phyloP scores from a whole-genome alignment of 2,888 invertebrate genomes.

The Apoderus coryli region DNA sequence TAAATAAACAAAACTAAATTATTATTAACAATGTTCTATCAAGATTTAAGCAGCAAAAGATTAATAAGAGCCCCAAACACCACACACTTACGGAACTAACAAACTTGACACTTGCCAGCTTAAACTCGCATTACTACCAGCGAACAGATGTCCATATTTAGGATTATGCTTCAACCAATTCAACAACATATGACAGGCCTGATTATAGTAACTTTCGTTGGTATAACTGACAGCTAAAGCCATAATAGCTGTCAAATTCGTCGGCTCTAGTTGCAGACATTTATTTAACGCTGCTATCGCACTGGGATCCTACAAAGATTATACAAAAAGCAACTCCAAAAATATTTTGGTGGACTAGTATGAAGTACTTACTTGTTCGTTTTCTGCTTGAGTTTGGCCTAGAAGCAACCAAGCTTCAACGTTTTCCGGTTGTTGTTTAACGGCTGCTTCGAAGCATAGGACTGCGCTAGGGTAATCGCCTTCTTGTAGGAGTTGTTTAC shows the following conservation, averaged over 20 bases:
- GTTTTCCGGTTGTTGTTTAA: slow-evolving; percentile 63
- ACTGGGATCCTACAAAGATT: slow-evolving; percentile 52
- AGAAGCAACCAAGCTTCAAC: slow-evolving; percentile 75
- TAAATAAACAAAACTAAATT: too few relatives aligned
- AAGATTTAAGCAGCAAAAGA: too few relatives aligned
- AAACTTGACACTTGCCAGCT: slow-evolving; percentile 36
- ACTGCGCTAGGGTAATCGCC: slow-evolving; percentile 95
- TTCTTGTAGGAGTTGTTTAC: slow-evolving; percentile 62
- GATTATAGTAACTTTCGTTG: slow-evolving; percentile 86
- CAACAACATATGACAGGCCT: slow-evolving; percentile 70
- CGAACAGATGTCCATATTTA: slow-evolving; percentile 65
- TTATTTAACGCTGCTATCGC: slow-evolving; percentile 86
- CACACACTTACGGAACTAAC: slow-evolving; percentile 32
- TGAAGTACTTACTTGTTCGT: slow-evolving; percentile 58
- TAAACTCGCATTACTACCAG: too few relatives aligned
- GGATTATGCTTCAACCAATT: slow-evolving; percentile 69
- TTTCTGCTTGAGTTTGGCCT: slow-evolving; percentile 91
- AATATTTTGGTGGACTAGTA: neutral
- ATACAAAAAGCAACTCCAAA: neutral
- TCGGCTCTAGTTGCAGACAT: slow-evolving; percentile 65
- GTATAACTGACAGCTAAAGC: slow-evolving; percentile 88
- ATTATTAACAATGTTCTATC: too few relatives aligned
- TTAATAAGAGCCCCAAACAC: slow-evolving; percentile 4
- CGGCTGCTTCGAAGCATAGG: slow-evolving; percentile 91
- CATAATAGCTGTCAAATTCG: slow-evolving; percentile 73